Evolutionary conservation across 2,888 invertebrate genomes (phyloP), one percentile per base, ranked within the genome.

Genomic region (Phortica okadai): DNA sequence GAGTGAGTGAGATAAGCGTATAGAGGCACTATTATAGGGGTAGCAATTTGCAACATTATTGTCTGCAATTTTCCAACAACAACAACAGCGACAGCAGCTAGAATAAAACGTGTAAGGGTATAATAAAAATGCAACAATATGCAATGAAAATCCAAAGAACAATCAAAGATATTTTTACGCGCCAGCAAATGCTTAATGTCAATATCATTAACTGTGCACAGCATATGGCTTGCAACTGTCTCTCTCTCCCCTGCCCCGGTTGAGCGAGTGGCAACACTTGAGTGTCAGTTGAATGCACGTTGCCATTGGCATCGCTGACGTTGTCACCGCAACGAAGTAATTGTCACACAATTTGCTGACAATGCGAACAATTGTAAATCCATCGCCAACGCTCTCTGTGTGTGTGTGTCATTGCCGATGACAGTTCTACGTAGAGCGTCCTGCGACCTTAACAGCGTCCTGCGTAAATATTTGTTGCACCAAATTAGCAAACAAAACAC

Each of bases 401-500:
- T 21, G 21, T 21, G 21, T 25, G 66, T 42, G 33, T 25, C 42
- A 11, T 66, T 33, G 33, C 1, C 33, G 33, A 33, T 33, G 33
- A 44, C 74, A 44, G 74, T 84, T 77, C 80, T 86, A 83, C 83
- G 86, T 85, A n/a, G n/a, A n/a, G 87, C 83, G 82, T 84, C 83
- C 86, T 80, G 16, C 16, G 54, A 75, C 74, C 66, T 7, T n/a
- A 41, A 72, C 45, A 45, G 10, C 70, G 82, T 78, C 82, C 82
- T 84, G 69, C 80, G 78, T 78, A 84, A 86, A 86, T 84, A 82
- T 86, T 86, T 86, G 82, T 81, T 73, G 75, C 78, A 78, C 75
- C 80, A 87, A 86, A 84, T 86, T 86, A 83, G 78, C 84, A 83
- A 81, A 80, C 87, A 75, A 83, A 86, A 83, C 86, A 87, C 75